phyloP scores from a whole-genome alignment of 2,797 vertebrate species.

The Mormyrops attenuatus region DNA sequence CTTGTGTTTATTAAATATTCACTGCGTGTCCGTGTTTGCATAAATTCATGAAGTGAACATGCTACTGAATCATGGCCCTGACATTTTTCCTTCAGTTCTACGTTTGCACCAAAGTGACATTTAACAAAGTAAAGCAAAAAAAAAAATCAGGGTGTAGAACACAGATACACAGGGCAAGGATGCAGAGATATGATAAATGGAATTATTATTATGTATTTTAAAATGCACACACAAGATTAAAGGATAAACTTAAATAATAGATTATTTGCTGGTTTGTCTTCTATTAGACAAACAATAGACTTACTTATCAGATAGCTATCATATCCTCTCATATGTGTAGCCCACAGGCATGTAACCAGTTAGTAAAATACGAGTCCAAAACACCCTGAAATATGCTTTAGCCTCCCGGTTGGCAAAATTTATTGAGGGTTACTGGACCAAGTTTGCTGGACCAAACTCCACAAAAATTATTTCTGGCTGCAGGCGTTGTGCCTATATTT shows the following conservation, averaged over 20 bases:
- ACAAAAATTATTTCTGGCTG: background rate
- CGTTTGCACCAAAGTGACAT: background rate
- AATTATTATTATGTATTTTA: background rate
- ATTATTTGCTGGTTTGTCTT: background rate
- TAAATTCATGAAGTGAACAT: background rate
- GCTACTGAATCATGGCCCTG: background rate
- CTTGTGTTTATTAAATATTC: background rate
- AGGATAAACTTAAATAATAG: background rate
- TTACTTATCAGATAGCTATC: background rate
- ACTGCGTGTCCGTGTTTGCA: background rate
- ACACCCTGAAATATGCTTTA: background rate
- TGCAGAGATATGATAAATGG: background rate
- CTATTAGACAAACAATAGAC: background rate
- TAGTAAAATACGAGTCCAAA: background rate
- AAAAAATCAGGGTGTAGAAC: background rate
- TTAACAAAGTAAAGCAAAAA: slow-evolving; percentile 8
- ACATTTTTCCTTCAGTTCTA: background rate
- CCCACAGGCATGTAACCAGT: background rate
- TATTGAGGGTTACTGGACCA: background rate
- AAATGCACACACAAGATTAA: background rate
- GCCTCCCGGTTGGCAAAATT: background rate
- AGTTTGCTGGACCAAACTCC: background rate
- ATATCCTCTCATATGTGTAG: background rate
- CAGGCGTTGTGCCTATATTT: background rate
- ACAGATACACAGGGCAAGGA: background rate